Percentiles rank a stretch among this genome's conserved stretches.
Evolutionary conservation across 2,888 invertebrate genomes (phyloP).

Genomic region (Pterostichus niger): DNA sequence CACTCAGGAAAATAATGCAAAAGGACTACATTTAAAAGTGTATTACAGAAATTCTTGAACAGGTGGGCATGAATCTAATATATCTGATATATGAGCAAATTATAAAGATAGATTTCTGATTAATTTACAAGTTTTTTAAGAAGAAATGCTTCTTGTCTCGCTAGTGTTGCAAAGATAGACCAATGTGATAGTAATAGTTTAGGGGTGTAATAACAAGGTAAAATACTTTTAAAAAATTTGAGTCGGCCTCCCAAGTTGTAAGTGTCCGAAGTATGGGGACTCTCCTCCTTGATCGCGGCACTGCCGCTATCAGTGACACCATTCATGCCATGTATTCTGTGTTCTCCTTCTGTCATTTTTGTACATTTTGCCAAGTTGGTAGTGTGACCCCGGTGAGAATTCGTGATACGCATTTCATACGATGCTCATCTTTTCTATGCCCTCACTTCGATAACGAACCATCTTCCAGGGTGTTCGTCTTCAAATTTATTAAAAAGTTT

Average conservation of each 20-base stretch:
- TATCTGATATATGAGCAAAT: background rate
- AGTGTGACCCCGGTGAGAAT: slow-evolving; percentile 79
- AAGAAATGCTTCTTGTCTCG: slow-evolving; percentile 12
- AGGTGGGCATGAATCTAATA: slow-evolving; percentile 44
- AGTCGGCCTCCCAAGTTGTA: slow-evolving; percentile 85
- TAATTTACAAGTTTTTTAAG: background rate
- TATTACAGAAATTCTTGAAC: background rate
- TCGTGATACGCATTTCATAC: slow-evolving; percentile 84
- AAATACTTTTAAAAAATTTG: slow-evolving; percentile 87
- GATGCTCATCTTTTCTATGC: slow-evolving; percentile 77
- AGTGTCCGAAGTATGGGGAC: slow-evolving; percentile 73
- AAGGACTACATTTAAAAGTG: background rate
- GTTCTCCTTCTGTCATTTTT: slow-evolving; percentile 84
- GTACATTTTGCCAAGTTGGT: slow-evolving; percentile 87
- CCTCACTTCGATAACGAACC: slow-evolving; percentile 65
- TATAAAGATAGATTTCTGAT: background rate
- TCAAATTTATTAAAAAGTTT: slow-evolving; percentile 58
- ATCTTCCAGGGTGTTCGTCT: slow-evolving; percentile 49
- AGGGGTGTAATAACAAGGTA: slow-evolving; percentile 28
- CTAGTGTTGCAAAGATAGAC: background rate
- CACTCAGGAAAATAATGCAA: slow-evolving; percentile 1
- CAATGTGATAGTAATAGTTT: slow-evolving; percentile 4
- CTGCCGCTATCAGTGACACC: slow-evolving; percentile 83
- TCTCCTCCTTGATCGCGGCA: slow-evolving; percentile 78
- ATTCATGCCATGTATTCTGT: slow-evolving; percentile 87